These are phyloP conservation scores for Heptranchias perlo DNA, from an alignment of 2,113 vertebrate species.

Conservation along the genomic window DNA sequence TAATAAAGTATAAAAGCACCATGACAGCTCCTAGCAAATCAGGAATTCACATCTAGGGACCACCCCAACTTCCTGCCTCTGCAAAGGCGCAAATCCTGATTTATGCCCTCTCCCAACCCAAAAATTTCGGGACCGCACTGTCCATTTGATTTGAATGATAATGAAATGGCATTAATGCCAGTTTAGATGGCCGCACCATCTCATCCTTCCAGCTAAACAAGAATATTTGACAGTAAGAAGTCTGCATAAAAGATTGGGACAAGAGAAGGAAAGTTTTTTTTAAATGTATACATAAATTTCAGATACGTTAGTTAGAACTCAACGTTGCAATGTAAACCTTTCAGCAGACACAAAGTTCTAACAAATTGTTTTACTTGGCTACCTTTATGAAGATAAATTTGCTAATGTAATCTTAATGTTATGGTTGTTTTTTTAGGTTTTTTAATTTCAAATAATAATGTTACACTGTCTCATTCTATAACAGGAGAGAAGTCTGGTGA, in stretches of 20 bases:
- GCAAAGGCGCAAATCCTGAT: not conserved
- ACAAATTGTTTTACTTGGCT: not conserved
- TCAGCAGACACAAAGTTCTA: not conserved
- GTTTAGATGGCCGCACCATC: not conserved
- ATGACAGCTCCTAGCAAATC: not conserved
- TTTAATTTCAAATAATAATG: not conserved
- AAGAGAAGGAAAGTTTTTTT: not conserved
- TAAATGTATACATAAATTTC: not conserved
- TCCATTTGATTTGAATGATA: not conserved
- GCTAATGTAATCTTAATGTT: not conserved
- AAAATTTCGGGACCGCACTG: not conserved
- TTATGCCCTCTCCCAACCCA: not conserved
- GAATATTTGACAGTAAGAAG: not conserved
- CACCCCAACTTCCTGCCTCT: not conserved
- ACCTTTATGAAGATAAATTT: not conserved
- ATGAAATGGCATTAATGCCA: not conserved
- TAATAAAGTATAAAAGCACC: not conserved
- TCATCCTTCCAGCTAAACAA: not conserved
- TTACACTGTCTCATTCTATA: not conserved
- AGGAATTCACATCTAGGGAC: not conserved
- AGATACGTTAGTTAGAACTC: not conserved
- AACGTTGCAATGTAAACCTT: not conserved
- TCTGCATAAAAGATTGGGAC: not conserved
- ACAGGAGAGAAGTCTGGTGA: not conserved
- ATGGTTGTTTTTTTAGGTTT: not conserved